Base-by-base conservation (phyloP, 2,797 vertebrate genomes). In the Spondyliosoma cantharus region DNA sequence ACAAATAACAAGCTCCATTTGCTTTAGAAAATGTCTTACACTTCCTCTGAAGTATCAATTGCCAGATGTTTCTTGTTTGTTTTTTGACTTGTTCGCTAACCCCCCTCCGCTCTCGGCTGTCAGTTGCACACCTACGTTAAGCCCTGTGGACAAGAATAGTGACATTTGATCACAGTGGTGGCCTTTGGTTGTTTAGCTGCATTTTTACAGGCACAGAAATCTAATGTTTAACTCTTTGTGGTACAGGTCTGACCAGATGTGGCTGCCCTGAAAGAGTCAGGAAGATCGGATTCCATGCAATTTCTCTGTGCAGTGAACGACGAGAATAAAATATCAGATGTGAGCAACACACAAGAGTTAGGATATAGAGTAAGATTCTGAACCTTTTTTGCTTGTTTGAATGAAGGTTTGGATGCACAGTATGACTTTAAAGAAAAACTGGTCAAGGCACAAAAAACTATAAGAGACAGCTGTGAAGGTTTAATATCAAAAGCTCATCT, bases 151-250 rank as follows among this genome's bases (percentile, higher is more conserved):
- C 68, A 59, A 63, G 54, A 65, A 25, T 62, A 67, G 27, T 54
- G 84, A 85, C 73, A 88, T 75, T 66, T 76, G 60, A 90, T 81
- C 74, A 16, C 71, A 59, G 73, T 76, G 49, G 58, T 76, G 49
- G 58, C 75, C 48, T 64, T 82, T 56, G 78, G 75, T 71, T 78
- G 56, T 80, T 80, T 53, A 60, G 64, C 43, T 72, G 52, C 43
- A 52, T 83, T 79, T 66, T 77, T 15, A 75, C 45, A 52, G 37
- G 32, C 54, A 58, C 56, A 61, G 46, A 85, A 74, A 82, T 69
- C 17, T 12, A 17, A 67, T 76, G 63, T 74, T 74, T 88, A 85
- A 81, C 70, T 63, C 60, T 74, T 61, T 29, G 66, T 9, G 29
- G 32, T 24, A 52, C 71, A 81, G 60, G 50, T 79, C 46, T 72